Percentiles rank a stretch among this genome's conserved stretches.
phyloP scores from a whole-genome alignment of 1,140 invertebrate genomes.

The Nymphalis io region DNA sequence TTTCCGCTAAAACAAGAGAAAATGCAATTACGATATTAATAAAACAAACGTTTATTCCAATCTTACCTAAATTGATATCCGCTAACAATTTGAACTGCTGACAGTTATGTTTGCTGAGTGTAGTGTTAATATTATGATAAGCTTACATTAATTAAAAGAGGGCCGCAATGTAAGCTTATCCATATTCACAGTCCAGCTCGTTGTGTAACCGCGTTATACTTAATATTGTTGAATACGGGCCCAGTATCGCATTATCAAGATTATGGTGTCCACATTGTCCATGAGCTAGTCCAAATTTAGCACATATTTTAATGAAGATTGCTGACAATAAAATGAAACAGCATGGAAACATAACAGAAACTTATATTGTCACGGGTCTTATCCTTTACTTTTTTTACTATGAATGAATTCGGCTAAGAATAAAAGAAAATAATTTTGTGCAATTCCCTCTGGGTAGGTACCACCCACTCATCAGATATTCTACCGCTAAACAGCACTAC shows the following conservation, averaged over 20 bases:
- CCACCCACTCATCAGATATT: too few species aligned
- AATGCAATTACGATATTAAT: neutral
- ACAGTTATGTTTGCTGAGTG: neutral
- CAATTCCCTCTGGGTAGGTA: too few species aligned
- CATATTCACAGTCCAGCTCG: neutral
- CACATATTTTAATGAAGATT: too few species aligned
- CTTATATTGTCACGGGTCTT: too few species aligned
- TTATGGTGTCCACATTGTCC: too few species aligned
- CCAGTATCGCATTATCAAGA: neutral
- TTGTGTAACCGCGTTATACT: neutral
- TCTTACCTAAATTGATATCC: neutral
- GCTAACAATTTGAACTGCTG: neutral
- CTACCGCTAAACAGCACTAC: too few species aligned
- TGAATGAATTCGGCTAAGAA: too few species aligned
- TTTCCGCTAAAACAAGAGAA: neutral
- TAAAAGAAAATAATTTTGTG: too few species aligned
- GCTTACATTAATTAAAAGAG: neutral
- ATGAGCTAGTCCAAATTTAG: too few species aligned
- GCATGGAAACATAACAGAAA: too few species aligned
- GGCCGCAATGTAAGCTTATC: neutral
- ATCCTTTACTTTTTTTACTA: too few species aligned
- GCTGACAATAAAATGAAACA: too few species aligned
- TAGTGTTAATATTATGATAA: conserved; percentile 1
- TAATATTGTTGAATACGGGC: neutral
- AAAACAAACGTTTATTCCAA: neutral